Base-by-base conservation (phyloP, 2,113 vertebrate species). In the Macroglossus sobrinus region DNA sequence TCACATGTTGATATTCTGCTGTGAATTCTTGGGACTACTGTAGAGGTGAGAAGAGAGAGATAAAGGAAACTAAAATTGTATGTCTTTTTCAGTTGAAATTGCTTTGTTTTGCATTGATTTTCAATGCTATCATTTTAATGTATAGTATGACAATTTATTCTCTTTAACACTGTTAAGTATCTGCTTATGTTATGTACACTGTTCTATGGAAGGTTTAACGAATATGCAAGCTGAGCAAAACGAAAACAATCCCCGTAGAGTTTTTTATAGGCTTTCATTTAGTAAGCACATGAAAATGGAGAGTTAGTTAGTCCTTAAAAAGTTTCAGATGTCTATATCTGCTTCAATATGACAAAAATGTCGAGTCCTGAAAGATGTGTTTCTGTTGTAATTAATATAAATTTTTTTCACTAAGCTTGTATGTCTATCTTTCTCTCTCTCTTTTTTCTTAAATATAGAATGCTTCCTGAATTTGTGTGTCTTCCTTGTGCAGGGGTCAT, bases 371-470 rank as follows among this genome's bases (percentile, higher is more conserved):
- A 11, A 74, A 75, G 40, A 84, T 16, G 8, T 75, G 35, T 22
- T 94, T 93, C 66, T 89, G 16, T 78, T n/a, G 40, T 33, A 84
- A 93, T 81, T 79, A 85, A 81, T 33, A 63, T 33, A 71, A 93
- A 64, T 18, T 5, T 64, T 64, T 82, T 84, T 74, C 5, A 4
- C 10, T 40, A 30, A 16, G 43, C 3, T 72, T 75, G 19, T 72
- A 71, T 5, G 7, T 40, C 59, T 94, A 15, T 50, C 13, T 50
- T 50, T 15, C 50, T 50, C 50, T 50, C 45, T 50, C 15, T 50
- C 50, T 50, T 50, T 50, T 50, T 16, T 50, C 50, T 50, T 50
- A 16, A 50, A 50, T 50, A 50, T 50, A 15, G 50, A 50, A 50
- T 7, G 15, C 14, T 50, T 50, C 50, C 15, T 16, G 50, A 16